These are phyloP conservation scores for Salvelinus fontinalis DNA, from an alignment of 2,113 vertebrate genomes.

Conservation along the genomic window DNA sequence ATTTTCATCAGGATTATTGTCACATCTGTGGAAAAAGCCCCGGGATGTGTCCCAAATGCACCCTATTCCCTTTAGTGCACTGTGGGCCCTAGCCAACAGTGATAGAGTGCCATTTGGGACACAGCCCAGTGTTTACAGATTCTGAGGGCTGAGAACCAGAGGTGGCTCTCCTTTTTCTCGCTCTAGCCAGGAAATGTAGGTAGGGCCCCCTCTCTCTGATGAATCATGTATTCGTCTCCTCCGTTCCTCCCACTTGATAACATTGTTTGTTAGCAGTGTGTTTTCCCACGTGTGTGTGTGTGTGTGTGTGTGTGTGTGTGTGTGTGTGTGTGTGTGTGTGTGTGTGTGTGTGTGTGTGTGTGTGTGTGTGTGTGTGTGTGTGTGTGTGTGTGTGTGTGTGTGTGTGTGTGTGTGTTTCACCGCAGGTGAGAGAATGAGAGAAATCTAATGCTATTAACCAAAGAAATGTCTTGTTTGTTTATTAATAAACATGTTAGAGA, in stretches of 20 bases:
- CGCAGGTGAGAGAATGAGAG: neutral
- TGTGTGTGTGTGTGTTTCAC: too few relatives aligned
- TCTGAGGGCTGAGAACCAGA: too few relatives aligned
- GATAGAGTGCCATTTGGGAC: too few relatives aligned
- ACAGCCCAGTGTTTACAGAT: too few relatives aligned
- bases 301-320: too few relatives aligned
- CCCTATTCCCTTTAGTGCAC: neutral
- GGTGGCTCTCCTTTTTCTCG: too few relatives aligned
- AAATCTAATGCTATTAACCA: neutral
- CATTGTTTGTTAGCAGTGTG: neutral
- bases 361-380: too few relatives aligned
- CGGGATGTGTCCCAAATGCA: conserved; percentile 17
- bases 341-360: too few relatives aligned
- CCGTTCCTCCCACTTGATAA: neutral
- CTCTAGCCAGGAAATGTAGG: too few relatives aligned
- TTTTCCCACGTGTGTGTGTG: neutral
- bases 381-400: too few relatives aligned
- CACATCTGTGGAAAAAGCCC: conserved; percentile 58
- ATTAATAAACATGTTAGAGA: too few relatives aligned
- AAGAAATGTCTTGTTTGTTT: neutral
- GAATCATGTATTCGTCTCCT: neutral
- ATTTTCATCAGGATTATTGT: conserved; percentile 63
- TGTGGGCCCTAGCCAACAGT: neutral
- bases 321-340: too few relatives aligned
- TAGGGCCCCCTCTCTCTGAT: neutral